These are phyloP conservation scores for Macrotrachela quadricornifera DNA, from an alignment of 1,140 invertebrate genomes.

Conservation along the genomic window DNA sequence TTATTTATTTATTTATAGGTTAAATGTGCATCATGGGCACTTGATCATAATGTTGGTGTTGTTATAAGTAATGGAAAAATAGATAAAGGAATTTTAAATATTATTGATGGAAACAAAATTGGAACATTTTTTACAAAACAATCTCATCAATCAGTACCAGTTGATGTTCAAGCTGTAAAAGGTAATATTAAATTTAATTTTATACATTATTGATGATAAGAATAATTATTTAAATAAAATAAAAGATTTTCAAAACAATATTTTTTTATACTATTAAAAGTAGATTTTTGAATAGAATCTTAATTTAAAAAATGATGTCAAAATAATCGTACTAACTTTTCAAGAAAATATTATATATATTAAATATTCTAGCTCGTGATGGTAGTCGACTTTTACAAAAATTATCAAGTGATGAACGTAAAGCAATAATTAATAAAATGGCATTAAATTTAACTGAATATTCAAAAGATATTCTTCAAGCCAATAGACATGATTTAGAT, in stretches of 20 bases:
- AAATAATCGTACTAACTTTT: no score
- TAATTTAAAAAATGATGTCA: no score
- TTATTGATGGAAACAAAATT: constrained; percentile 70
- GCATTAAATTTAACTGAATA: constrained; percentile 60
- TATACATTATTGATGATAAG: no score
- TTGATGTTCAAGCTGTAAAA: constrained; percentile 22
- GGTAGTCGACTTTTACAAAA: constrained; percentile 60
- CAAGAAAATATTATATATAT: no score
- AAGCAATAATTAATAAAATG: constrained; percentile 58
- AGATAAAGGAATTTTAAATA: constrained; percentile 74
- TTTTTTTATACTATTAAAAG: no score
- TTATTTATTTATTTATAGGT: no score
- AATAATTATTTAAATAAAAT: constrained; percentile 2
- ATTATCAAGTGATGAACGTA: constrained; percentile 53
- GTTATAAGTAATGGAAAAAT: constrained; percentile 92
- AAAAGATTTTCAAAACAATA: no score
- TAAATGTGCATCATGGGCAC: constrained; percentile 68
- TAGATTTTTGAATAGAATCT: no score
- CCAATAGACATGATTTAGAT: constrained; percentile 64
- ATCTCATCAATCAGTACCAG: constrained; percentile 34
- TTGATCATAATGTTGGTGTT: constrained; percentile 76
- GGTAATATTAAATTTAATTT: no score
- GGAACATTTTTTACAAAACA: constrained; percentile 85
- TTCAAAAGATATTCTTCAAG: constrained; percentile 60
- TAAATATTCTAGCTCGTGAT: constrained; percentile 17